Base-by-base conservation (phyloP, 2,113 vertebrate genomes). In the Sapayoa aenigma region DNA sequence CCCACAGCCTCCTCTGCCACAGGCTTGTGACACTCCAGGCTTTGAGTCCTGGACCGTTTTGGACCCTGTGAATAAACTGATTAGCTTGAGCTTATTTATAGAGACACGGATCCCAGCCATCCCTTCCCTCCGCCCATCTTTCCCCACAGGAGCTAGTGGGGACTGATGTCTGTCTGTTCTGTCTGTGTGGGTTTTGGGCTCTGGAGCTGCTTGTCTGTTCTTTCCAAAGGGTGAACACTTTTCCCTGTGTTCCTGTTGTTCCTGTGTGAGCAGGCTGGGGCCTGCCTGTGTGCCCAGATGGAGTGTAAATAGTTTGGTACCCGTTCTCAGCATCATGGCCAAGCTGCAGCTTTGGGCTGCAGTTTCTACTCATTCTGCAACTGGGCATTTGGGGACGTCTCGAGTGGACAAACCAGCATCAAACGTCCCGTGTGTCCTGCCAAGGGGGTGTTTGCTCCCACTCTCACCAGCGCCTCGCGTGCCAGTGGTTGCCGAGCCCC, bases 381-480 rank as follows among this genome's bases (percentile, higher is more conserved):
- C 72, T 3, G 13, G 53, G 41, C 66, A 5, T 84, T 55, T 68
- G 83, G 76, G 69, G 77, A 47, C 8, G 0, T 55, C 35, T 60
- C 0, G 2, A 83, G 75, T 53, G 68, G 89, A 67, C 50, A 22
- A 24, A 66, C 73, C 65, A 60, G 87, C 68, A 69, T 55, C 3
- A 6, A 24, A 49, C 6, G 8, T 81, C 68, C 65, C 3, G 6
- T 52, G 84, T 71, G 65, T 73, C 75, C 92, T 79, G 75, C 78
- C 83, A 37, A 67, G 75, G 87, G 92, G 55, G 58, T 27, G 33
- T 75, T 88, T 37, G 63, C 84, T 91, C 76, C 75, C 24, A 7
- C 60, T 95, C 39, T 94, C 93, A 94, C 93, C 96, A 96, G 94
- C 95, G 8, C 93, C 88, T 91, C 10, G 14, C 18, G 41, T 93